These are phyloP conservation scores for Clytia hemisphaerica DNA, from an alignment of 30 jellyfish, hydroid and myxozoan species.

Conservation along the genomic window DNA sequence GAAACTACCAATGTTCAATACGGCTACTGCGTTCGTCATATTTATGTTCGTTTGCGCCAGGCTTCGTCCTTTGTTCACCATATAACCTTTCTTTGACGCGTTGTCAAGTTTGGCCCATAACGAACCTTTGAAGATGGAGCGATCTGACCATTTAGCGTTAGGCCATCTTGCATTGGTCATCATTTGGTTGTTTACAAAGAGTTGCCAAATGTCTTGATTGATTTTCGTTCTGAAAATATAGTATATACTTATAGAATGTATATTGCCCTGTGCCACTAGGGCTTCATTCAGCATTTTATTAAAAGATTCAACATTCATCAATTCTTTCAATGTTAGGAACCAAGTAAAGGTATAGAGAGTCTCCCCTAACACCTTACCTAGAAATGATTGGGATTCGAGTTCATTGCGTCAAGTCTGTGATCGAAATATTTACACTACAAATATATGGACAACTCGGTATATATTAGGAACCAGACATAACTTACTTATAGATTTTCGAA, in stretches of 20 bases:
- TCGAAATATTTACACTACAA: no score
- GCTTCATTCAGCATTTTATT: no score
- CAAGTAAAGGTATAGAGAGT: no score
- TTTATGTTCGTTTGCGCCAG: conserved; percentile 15
- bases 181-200: conserved; percentile 17
- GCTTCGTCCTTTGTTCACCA: conserved; percentile 28
- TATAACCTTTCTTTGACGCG: conserved; percentile 17
- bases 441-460: no score
- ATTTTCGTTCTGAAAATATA: conserved; percentile 19
- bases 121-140: conserved; percentile 30
- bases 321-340: no score
- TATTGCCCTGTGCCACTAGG: no score
- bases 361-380: no score
- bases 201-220: conserved; percentile 9
- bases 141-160: conserved; percentile 32
- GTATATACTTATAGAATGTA: no score
- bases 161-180: conserved; percentile 50
- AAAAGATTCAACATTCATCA: no score
- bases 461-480: no score
- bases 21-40: conserved; percentile 40
- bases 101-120: conserved; percentile 3
- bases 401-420: no score
- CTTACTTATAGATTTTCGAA: conserved; percentile 34
- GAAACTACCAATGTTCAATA: conserved; percentile 28
- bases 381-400: no score